Conservation (phyloP, 1,140 invertebrate species). For the Rhizoglyphus robini region DNA sequence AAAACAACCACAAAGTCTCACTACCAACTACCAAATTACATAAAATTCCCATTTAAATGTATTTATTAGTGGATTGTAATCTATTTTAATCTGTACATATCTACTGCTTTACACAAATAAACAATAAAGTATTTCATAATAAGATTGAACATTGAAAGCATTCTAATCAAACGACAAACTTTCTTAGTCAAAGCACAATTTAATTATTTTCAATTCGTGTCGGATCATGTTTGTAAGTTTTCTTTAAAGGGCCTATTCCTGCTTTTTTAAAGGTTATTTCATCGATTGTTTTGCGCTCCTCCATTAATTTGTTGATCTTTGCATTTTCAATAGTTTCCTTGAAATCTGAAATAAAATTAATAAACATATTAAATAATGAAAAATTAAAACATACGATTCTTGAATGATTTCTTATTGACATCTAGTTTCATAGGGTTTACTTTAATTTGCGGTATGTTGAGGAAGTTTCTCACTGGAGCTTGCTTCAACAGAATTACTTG, state of each 20-base stretch:
- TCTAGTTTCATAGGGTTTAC: slow-evolving; percentile 45
- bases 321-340: slow-evolving; percentile 12
- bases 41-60: too few relatives aligned
- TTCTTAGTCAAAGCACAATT: too few relatives aligned
- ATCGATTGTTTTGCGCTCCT: slow-evolving; percentile 58
- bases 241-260: slow-evolving; percentile 63
- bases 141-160: too few relatives aligned
- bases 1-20: too few relatives aligned
- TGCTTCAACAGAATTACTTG: slow-evolving; percentile 67
- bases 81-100: too few relatives aligned
- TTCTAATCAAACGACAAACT: too few relatives aligned
- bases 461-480: slow-evolving; percentile 53
- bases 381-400: slow-evolving; percentile 38
- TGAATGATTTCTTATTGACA: slow-evolving; percentile 57
- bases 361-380: not conserved
- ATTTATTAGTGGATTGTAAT: too few relatives aligned
- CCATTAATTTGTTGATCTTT: slow-evolving; percentile 34
- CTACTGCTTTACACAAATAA: too few relatives aligned
- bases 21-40: too few relatives aligned
- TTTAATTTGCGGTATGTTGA: slow-evolving; percentile 57
- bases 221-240: slow-evolving; percentile 75
- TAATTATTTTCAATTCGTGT: slow-evolving; percentile 34
- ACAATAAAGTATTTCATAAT: too few relatives aligned
- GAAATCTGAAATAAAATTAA: slow-evolving; percentile 5
- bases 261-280: slow-evolving; percentile 62